These are phyloP conservation scores for Cercopithecus mona DNA, from an alignment of 2,113 vertebrate species.

Conservation along the genomic window DNA sequence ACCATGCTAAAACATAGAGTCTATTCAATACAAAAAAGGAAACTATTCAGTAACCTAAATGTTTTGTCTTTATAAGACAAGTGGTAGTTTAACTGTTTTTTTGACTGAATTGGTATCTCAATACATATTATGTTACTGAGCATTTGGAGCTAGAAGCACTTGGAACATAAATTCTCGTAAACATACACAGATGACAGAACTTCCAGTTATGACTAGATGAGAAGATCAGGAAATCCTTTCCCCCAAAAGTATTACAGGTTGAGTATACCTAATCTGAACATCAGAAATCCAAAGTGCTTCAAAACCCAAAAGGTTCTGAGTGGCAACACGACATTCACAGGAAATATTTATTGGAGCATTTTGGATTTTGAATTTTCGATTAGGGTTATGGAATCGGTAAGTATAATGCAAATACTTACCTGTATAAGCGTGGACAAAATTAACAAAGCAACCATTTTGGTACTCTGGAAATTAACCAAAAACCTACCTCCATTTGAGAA, in stretches of 20 bases:
- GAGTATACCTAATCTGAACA: not conserved
- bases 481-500: not conserved
- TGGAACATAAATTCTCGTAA: not conserved
- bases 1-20: not conserved
- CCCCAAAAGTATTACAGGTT: not conserved
- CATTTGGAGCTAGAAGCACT: not conserved
- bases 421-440: not conserved
- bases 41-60: not conserved
- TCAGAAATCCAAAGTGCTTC: not conserved
- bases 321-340: not conserved
- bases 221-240: not conserved
- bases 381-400: not conserved
- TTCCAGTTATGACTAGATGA: not conserved
- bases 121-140: not conserved
- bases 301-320: not conserved
- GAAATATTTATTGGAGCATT: not conserved
- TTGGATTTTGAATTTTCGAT: not conserved
- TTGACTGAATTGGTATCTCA: not conserved
- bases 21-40: not conserved
- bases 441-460: not conserved
- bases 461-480: not conserved
- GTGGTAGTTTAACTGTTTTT: not conserved
- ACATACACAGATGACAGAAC: not conserved
- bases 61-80: conserved; percentile 11
- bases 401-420: not conserved